phyloP scores from a whole-genome alignment of 2,888 invertebrate genomes.

The Parapristionchus giblindavisi region DNA sequence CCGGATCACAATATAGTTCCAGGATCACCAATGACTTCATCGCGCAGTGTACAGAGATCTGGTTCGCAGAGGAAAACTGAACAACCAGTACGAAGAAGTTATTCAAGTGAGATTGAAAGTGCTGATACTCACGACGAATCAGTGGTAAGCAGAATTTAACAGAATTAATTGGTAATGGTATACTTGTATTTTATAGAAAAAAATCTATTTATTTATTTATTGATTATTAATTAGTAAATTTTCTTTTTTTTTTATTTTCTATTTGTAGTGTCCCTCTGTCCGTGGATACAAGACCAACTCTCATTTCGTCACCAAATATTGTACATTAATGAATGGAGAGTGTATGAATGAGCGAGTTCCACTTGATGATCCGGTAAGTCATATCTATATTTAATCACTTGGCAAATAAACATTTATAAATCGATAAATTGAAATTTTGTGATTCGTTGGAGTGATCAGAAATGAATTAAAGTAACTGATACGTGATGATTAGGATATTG shows the following conservation, averaged over 20 bases:
- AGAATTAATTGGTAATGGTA: too few relatives aligned
- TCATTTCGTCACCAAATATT: conserved; percentile 45
- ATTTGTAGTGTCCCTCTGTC: too few relatives aligned
- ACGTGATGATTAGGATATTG: too few relatives aligned
- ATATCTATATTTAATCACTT: background rate
- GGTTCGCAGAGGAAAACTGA: conserved; percentile 33
- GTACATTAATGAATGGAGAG: conserved; percentile 58
- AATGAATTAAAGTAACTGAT: too few relatives aligned
- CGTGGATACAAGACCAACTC: too few relatives aligned
- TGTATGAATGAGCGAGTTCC: conserved; percentile 55
- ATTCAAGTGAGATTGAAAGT: conserved; percentile 38
- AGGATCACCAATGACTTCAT: conserved; percentile 36
- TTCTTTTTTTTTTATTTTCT: too few relatives aligned
- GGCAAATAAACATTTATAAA: background rate
- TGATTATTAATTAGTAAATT: background rate
- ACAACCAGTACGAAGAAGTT: conserved; percentile 24
- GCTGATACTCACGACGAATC: conserved; percentile 19
- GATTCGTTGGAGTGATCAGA: too few relatives aligned
- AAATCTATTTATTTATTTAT: background rate
- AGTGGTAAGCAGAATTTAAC: too few relatives aligned
- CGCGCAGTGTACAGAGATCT: conserved; percentile 32
- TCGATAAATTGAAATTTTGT: too few relatives aligned
- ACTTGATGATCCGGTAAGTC: conserved; percentile 61
- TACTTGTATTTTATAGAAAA: too few relatives aligned
- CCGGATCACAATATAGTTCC: too few relatives aligned